These are phyloP conservation scores for Schizothorax lantsangensis DNA, from an alignment of 2,797 vertebrate genomes.

Conservation along the genomic window DNA sequence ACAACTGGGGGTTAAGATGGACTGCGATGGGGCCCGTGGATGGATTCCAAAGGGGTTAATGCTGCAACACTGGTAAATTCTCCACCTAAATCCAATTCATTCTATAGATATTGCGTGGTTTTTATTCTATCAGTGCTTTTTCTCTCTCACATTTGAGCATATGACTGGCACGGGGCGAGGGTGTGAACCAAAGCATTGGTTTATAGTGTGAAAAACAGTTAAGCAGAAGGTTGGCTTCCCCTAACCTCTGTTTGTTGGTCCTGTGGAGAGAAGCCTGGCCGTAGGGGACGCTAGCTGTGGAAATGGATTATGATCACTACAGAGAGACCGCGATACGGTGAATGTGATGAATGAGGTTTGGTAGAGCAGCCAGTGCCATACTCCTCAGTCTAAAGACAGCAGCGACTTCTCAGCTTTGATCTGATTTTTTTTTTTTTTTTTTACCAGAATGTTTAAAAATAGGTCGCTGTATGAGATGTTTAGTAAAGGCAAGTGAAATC, in stretches of 20 bases:
- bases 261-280: constrained; percentile 70
- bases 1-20: constrained; percentile 71
- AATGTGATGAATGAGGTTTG: constrained; percentile 64
- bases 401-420: constrained; percentile 28
- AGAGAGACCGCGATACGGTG: constrained; percentile 67
- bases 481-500: constrained; percentile 71
- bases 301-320: constrained; percentile 79
- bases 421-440: constrained; percentile 21
- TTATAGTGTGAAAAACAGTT: constrained; percentile 67
- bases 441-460: constrained; percentile 39
- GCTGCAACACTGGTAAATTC: constrained; percentile 56
- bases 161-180: constrained; percentile 72
- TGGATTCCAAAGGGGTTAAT: constrained; percentile 71
- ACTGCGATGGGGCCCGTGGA: constrained; percentile 58
- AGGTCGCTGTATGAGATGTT: constrained; percentile 61
- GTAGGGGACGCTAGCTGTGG: constrained; percentile 74
- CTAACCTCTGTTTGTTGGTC: constrained; percentile 70
- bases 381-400: constrained; percentile 33
- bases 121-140: constrained; percentile 58
- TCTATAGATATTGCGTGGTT: constrained; percentile 66
- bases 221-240: constrained; percentile 48
- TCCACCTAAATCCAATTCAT: constrained; percentile 69
- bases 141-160: constrained; percentile 70
- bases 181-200: constrained; percentile 63
- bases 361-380: constrained; percentile 29